phyloP scores from a whole-genome alignment of 1,140 invertebrate genomes.

The Pseudomyrmex flavicornis region DNA sequence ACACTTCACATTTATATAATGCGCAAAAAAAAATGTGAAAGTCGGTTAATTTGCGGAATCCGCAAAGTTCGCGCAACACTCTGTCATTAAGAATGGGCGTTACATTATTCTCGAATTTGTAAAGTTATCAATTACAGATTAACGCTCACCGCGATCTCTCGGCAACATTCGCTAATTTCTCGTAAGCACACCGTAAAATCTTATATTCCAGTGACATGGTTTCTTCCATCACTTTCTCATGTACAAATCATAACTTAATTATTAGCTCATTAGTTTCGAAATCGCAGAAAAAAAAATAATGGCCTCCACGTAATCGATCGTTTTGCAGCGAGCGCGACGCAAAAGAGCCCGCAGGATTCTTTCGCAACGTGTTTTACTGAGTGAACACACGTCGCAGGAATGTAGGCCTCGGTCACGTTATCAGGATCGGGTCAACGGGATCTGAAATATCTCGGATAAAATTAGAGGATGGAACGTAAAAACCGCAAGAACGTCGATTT shows the following conservation, averaged over 20 bases:
- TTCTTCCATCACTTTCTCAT: constrained; percentile 9
- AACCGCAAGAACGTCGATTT: not conserved
- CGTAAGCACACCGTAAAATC: not conserved
- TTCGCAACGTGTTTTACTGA: constrained; percentile 63
- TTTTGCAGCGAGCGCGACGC: not conserved
- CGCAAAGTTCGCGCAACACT: not conserved
- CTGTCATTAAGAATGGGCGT: not conserved
- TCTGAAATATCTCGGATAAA: constrained; percentile 28
- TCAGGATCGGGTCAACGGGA: constrained; percentile 58
- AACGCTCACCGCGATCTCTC: not conserved
- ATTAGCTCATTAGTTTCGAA: constrained; percentile 4
- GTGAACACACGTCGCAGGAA: constrained; percentile 66
- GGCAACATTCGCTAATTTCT: not conserved
- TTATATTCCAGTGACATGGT: no score
- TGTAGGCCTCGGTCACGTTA: constrained; percentile 73
- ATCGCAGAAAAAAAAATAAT: constrained; percentile 3
- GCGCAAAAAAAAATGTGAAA: no score
- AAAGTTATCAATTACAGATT: not conserved
- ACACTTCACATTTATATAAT: not conserved
- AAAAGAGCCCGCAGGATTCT: constrained; percentile 48
- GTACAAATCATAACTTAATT: not conserved
- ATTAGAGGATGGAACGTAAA: not conserved
- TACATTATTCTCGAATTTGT: not conserved
- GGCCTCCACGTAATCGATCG: constrained; percentile 26
- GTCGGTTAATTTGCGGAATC: not conserved